phyloP scores from a whole-genome alignment of 2,797 vertebrate genomes.

The Cirrhinus molitorella region DNA sequence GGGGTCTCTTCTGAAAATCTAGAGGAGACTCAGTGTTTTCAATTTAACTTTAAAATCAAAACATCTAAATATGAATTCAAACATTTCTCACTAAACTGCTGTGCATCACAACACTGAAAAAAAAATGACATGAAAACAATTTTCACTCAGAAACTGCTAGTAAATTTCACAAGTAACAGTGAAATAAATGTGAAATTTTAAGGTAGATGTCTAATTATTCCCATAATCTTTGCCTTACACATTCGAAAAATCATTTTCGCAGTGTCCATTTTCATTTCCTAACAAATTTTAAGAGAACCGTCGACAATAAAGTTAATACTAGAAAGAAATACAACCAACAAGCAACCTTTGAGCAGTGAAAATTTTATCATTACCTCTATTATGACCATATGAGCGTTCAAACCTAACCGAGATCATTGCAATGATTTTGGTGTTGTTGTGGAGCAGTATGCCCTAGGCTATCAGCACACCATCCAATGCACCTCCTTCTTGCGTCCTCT shows the following conservation, averaged over 20 bases:
- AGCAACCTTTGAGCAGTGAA: not conserved
- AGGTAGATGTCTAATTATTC: too few species aligned
- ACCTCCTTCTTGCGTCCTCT: not conserved
- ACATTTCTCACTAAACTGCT: not conserved
- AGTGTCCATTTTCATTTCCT: not conserved
- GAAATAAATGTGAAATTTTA: not conserved
- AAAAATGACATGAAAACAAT: not conserved
- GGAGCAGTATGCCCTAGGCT: constrained; percentile 49
- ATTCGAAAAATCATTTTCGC: not conserved
- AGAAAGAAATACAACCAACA: not conserved
- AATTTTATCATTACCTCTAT: not conserved
- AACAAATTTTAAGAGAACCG: not conserved
- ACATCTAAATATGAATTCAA: not conserved
- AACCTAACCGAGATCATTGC: not conserved
- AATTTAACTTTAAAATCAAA: not conserved
- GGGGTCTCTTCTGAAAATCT: not conserved
- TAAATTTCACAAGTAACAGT: too few species aligned
- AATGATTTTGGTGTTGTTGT: constrained; percentile 1
- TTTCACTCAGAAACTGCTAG: not conserved
- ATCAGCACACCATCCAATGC: constrained; percentile 64
- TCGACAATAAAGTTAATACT: not conserved
- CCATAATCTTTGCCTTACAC: not conserved
- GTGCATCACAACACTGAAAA: not conserved
- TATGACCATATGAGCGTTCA: not conserved
- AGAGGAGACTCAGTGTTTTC: not conserved